Conservation (phyloP, 30 jellyfish, hydroid and myxozoan species). For the Hydractinia echinata region DNA sequence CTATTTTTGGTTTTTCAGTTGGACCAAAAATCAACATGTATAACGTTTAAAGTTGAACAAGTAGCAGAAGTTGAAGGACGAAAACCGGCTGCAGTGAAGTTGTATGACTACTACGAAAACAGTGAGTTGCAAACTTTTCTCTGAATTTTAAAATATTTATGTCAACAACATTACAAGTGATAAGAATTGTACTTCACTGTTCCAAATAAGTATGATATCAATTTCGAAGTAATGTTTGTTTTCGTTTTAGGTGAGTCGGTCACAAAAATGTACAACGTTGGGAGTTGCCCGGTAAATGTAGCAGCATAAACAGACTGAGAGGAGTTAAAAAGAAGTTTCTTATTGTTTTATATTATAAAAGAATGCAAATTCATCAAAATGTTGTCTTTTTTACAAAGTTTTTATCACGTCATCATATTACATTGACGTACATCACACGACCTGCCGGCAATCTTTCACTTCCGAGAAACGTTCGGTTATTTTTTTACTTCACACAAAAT, state of each 20-base stretch:
- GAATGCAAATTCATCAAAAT: no score
- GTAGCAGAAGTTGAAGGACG: constrained; percentile 20
- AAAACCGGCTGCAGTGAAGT: constrained; percentile 8
- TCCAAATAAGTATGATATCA: not conserved
- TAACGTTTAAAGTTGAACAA: constrained; percentile 6
- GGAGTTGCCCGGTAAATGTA: constrained; percentile 10
- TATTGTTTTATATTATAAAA: no score
- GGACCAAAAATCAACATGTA: constrained; percentile 2
- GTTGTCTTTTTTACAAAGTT: no score
- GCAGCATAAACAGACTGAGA: not conserved
- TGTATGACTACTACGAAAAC: constrained; percentile 16
- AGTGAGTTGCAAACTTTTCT: not conserved
- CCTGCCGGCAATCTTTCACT: no score
- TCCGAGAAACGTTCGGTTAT: no score
- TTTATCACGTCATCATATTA: no score
- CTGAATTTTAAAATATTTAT: not conserved
- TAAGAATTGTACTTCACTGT: not conserved
- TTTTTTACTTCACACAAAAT: no score
- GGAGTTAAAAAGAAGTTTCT: no score
- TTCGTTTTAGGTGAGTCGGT: not conserved
- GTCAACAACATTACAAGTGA: no score
- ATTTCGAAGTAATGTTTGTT: no score
- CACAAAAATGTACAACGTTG: constrained; percentile 18
- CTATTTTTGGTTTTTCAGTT: not conserved
- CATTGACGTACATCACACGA: no score